Conservation (phyloP, 2,113 vertebrate species). For the Pachycephala philippinensis region DNA sequence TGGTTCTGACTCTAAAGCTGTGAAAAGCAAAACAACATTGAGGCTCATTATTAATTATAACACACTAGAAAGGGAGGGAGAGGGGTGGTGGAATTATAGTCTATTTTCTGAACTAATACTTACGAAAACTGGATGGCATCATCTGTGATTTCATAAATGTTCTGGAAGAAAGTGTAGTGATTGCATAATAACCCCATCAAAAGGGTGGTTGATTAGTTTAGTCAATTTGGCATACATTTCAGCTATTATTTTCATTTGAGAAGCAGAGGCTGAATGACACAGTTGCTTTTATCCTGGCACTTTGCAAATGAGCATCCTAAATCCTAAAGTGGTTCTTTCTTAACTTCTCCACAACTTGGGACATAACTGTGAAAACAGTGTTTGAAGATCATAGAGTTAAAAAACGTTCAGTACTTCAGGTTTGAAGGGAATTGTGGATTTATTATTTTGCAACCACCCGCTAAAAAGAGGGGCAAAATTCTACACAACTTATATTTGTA, state of each 20-base stretch:
- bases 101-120: constrained; percentile 60
- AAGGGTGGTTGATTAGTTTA: constrained; percentile 63
- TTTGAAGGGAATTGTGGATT: background rate
- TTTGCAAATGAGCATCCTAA: constrained; percentile 1
- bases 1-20: background rate
- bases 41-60: constrained; percentile 43
- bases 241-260: constrained; percentile 65
- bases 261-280: constrained; percentile 26
- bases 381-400: background rate
- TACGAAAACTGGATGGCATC: constrained; percentile 30
- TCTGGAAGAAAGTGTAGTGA: constrained; percentile 61
- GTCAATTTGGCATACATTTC: constrained; percentile 53
- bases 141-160: constrained; percentile 68
- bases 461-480: background rate
- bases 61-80: background rate
- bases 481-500: background rate
- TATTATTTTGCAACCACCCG: background rate
- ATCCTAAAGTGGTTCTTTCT: background rate
- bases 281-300: background rate
- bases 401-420: background rate
- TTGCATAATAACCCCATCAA: constrained; percentile 62
- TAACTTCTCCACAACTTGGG: background rate
- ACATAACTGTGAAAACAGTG: background rate
- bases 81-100: background rate
- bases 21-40: background rate